Evolutionary conservation across 2,113 vertebrate genomes (phyloP), one percentile per base, ranked within the genome.

Genomic region (Nansenia antarctica): DNA sequence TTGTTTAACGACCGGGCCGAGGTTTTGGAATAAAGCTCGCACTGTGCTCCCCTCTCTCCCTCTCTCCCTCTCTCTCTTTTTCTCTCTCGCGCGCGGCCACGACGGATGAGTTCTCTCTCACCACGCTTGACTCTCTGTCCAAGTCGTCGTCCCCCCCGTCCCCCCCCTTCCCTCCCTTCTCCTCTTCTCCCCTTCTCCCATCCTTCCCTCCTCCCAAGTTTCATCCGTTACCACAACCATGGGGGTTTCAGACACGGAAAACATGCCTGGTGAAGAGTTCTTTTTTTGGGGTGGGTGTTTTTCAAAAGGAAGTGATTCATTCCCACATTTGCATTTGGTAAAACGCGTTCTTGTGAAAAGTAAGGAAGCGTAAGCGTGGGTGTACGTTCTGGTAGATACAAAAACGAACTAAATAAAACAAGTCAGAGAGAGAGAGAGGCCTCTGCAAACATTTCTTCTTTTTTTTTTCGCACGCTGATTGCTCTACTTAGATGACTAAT

Each of bases 81-180:
- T n/a, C 73, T 70, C 79, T 79, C 83, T n/a, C 73, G 67, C 79
- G 78, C 83, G 84, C 79, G 79, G 78, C 78, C 85, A 86, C 82
- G 86, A 91, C 85, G 83, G 89, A 89, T 89, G 86, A 68, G 80
- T 90, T 90, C 88, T 83, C 80, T 82, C 85, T 87, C 71, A 65
- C 85, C 75, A 54, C 70, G 54, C 72, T 81, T 61, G 63, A 15
- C 61, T 11, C 52, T 47, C 57, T 20, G 15, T 57, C 62, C 34
- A 59, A 18, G 14, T 70, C n/a, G n/a, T n/a, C n/a, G n/a, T n/a
- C n/a, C n/a, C n/a, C n/a, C n/a, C n/a, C n/a, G n/a, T n/a, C n/a
- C n/a, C n/a, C n/a, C n/a, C n/a, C n/a, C n/a, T n/a, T n/a, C n/a
- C n/a, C n/a, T n/a, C n/a, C n/a, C n/a, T n/a, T n/a, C n/a, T n/a